Evolutionary conservation across 2,888 invertebrate genomes (phyloP).

Genomic region (Gymnoscelis rufifasciata): DNA sequence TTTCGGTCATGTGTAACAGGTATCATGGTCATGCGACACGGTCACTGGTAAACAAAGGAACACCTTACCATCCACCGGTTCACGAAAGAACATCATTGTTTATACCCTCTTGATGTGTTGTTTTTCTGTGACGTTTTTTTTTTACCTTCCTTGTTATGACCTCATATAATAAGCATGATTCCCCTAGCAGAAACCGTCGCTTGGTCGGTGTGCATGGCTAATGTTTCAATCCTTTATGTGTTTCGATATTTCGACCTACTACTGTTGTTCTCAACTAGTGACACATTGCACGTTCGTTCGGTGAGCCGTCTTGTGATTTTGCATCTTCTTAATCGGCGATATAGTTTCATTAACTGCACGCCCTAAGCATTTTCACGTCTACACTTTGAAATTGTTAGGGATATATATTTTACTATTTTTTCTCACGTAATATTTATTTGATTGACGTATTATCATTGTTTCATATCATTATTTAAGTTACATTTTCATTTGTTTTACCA

Average conservation of each 20-base stretch:
- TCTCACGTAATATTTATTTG: constrained; percentile 4
- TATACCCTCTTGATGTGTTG: constrained; percentile 43
- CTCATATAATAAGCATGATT: constrained; percentile 73
- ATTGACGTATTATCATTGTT: constrained; percentile 21
- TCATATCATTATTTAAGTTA: background rate
- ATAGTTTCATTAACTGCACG: constrained; percentile 60
- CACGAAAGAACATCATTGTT: constrained; percentile 39
- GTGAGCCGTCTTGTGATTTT: constrained; percentile 57
- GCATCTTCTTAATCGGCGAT: constrained; percentile 22
- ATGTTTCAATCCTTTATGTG: constrained; percentile 52
- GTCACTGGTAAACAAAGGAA: constrained; percentile 37
- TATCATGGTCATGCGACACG: constrained; percentile 36
- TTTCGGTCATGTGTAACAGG: constrained; percentile 37
- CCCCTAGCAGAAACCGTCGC: constrained; percentile 45
- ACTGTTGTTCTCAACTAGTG: constrained; percentile 45
- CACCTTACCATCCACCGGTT: constrained; percentile 39
- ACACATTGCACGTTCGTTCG: constrained; percentile 62
- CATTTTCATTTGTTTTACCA: constrained; percentile 1
- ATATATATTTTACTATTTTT: background rate
- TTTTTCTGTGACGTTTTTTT: constrained; percentile 47
- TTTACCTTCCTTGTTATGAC: constrained; percentile 43
- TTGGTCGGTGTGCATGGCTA: constrained; percentile 73
- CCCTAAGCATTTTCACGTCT: constrained; percentile 52
- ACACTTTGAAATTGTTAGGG: constrained; percentile 60
- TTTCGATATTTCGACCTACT: constrained; percentile 40